phyloP scores from a whole-genome alignment of 2,888 invertebrate genomes.

The Thelaira solivaga region DNA sequence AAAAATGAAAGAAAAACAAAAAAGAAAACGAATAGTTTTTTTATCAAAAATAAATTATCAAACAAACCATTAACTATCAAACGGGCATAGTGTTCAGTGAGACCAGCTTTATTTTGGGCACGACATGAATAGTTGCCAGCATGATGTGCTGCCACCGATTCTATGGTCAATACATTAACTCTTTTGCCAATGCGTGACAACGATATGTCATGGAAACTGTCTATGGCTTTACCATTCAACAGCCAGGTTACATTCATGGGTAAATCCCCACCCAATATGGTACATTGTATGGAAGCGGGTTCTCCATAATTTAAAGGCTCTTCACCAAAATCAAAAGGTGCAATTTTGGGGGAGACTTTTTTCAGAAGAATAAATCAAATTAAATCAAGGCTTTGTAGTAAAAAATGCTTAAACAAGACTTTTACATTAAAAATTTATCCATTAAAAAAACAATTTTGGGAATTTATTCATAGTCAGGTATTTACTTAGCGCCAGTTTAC shows the following conservation, averaged over 20 bases:
- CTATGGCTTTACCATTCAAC: conserved; percentile 76
- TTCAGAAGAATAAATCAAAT: conserved; percentile 3
- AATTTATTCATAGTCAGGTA: too few species aligned
- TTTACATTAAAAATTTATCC: not conserved
- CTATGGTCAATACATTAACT: conserved; percentile 81
- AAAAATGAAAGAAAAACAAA: conserved; percentile 35
- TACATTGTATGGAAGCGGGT: conserved; percentile 80
- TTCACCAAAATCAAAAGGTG: conserved; percentile 80
- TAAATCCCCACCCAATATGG: conserved; percentile 81
- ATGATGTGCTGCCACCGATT: conserved; percentile 79
- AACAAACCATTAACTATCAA: conserved; percentile 80
- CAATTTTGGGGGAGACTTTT: conserved; percentile 79
- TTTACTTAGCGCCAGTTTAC: too few species aligned
- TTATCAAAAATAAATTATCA: too few species aligned
- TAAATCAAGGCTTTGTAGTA: not conserved
- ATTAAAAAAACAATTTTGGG: too few species aligned
- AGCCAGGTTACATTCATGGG: conserved; percentile 83
- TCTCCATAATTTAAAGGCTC: conserved; percentile 81
- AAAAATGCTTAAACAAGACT: not conserved
- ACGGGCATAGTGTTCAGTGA: conserved; percentile 79
- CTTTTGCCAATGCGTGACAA: conserved; percentile 81
- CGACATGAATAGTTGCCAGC: conserved; percentile 85
- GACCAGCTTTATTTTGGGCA: conserved; percentile 82
- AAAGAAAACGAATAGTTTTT: not conserved
- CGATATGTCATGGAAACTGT: conserved; percentile 77